Evolutionary conservation across 2,113 vertebrate species (phyloP).

Genomic region (Vicugna pacos): DNA sequence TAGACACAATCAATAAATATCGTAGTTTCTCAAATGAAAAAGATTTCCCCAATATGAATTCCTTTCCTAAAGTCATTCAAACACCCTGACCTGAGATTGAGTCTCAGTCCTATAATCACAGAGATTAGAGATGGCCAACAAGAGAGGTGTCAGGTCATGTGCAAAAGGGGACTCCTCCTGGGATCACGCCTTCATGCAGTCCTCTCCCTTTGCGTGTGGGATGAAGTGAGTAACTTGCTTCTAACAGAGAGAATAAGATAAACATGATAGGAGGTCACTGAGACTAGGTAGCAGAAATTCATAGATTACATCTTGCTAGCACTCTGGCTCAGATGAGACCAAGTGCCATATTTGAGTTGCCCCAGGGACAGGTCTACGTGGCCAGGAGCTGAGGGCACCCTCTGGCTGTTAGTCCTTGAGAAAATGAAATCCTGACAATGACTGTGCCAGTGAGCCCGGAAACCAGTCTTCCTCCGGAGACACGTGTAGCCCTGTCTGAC

Average conservation of each 20-base stretch:
- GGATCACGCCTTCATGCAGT: not conserved
- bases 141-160: not conserved
- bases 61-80: constrained; percentile 75
- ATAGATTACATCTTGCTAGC: not conserved
- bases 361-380: not conserved
- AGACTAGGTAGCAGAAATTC: not conserved
- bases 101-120: not conserved
- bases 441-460: not conserved
- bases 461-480: not conserved
- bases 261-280: not conserved
- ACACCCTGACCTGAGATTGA: constrained; percentile 63
- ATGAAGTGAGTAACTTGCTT: not conserved
- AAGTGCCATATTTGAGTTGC: not conserved
- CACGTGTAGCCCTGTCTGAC: not conserved
- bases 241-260: not conserved
- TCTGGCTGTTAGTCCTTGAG: not conserved
- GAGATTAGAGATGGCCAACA: constrained; percentile 37
- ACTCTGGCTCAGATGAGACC: not conserved
- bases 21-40: constrained; percentile 79
- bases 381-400: not conserved
- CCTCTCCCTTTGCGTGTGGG: not conserved
- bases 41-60: constrained; percentile 69
- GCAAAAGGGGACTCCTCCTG: not conserved
- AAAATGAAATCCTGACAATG: not conserved
- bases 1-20: constrained; percentile 85